Evolutionary conservation across 2,888 invertebrate species (phyloP).

Genomic region (Scrobipalpa costella): DNA sequence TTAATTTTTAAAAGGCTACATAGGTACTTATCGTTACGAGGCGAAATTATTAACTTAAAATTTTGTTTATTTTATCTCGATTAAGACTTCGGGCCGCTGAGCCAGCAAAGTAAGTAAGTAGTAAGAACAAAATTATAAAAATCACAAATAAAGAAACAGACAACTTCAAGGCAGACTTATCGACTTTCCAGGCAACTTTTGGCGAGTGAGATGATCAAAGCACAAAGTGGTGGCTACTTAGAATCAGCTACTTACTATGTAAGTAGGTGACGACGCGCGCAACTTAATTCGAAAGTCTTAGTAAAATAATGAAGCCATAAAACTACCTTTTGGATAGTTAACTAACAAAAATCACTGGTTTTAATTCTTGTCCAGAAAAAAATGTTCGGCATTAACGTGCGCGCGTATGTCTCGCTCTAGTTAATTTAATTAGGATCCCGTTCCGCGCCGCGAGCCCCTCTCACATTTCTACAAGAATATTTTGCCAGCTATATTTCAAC

Average conservation of each 20-base stretch:
- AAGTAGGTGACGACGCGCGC: conserved; percentile 1
- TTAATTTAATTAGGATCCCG: conserved; percentile 78
- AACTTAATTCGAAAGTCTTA: conserved; percentile 10
- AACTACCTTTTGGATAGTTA: conserved; percentile 34
- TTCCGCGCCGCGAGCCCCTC: conserved; percentile 65
- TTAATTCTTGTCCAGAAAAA: conserved; percentile 52
- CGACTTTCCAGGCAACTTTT: too few species aligned
- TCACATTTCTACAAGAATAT: conserved; percentile 67
- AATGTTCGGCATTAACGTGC: conserved; percentile 56
- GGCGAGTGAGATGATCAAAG: not conserved
- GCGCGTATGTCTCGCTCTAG: conserved; percentile 68
- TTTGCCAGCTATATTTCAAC: conserved; percentile 56
- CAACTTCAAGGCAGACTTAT: too few species aligned
- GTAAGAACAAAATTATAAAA: too few species aligned
- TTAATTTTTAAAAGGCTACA: too few species aligned
- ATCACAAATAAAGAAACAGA: too few species aligned
- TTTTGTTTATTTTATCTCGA: too few species aligned
- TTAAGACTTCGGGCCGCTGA: too few species aligned
- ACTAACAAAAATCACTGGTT: conserved; percentile 47
- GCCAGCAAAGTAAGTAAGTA: too few species aligned
- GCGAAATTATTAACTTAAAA: too few species aligned
- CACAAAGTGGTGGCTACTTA: not conserved
- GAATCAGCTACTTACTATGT: conserved; percentile 10
- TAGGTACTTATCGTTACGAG: too few species aligned
- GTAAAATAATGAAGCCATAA: conserved; percentile 18